Percentiles rank a stretch among this genome's conserved stretches.
These are phyloP conservation scores for Tonatia bakeri DNA, from an alignment of 2,113 vertebrate genomes.

Conservation along the genomic window DNA sequence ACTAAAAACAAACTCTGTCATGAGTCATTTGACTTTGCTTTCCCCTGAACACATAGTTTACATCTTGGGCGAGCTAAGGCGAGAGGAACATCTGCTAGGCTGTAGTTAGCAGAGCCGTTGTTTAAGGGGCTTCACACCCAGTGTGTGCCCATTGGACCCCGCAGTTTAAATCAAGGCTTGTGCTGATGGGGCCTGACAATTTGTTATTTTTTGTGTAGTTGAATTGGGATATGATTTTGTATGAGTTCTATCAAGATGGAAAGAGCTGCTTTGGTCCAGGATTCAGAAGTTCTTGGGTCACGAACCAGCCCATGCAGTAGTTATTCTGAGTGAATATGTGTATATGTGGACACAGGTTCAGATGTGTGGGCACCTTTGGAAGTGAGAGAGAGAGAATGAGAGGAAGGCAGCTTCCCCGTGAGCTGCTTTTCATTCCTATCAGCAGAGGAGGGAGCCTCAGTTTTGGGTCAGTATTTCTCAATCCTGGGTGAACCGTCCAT, in stretches of 20 bases:
- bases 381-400: background rate
- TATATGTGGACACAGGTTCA: background rate
- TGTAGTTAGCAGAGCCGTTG: constrained; percentile 66
- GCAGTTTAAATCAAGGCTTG: constrained; percentile 61
- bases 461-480: background rate
- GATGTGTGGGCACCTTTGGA: background rate
- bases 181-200: constrained; percentile 68
- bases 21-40: constrained; percentile 84
- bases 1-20: constrained; percentile 79
- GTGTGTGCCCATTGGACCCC: constrained; percentile 48
- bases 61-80: constrained; percentile 76
- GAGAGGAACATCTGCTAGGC: constrained; percentile 78
- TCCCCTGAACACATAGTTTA: constrained; percentile 78
- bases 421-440: background rate
- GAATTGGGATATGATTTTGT: constrained; percentile 9
- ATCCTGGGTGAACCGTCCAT: background rate
- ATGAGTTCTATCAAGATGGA: constrained; percentile 69
- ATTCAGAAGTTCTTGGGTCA: background rate
- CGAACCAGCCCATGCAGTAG: background rate
- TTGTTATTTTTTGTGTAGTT: constrained; percentile 56
- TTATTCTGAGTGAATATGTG: background rate
- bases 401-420: background rate
- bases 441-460: background rate
- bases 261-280: constrained; percentile 23
- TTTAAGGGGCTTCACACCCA: constrained; percentile 66